Evolutionary conservation across 2,113 vertebrate genomes (phyloP), one percentile per base, ranked within the genome.

Genomic region (Aegotheles bennettii): DNA sequence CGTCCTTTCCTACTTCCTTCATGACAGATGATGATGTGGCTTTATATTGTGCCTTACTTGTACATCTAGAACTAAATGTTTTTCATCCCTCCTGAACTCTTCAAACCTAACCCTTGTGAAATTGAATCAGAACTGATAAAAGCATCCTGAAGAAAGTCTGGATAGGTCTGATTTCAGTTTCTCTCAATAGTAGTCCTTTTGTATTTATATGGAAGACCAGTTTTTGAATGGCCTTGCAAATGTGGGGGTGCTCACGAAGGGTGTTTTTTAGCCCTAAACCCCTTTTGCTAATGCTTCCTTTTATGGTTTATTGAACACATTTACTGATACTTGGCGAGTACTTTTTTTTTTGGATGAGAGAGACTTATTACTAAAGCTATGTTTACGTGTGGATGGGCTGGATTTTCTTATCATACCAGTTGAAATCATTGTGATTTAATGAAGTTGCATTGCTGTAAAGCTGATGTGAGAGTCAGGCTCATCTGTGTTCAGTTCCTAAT

Each of bases 11-110:
- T 97, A 56, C 90, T 95, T 97, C 97, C 96, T 92, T 97, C 97
- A 98, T 97, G 97, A 97, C 97, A 97, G 97, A 98, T 97, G 97
- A 97, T 98, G 98, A 98, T 98, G 98, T 98, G 98, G 98, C 98
- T 98, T 98, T 98, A 98, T 98, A 98, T 98, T 98, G 98, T 98
- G 98, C 98, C 98, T 98, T 98, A 98, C 97, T 98, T 98, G 98
- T 98, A 98, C 98, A 98, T 96, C 97, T 96, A 97, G 97, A 97
- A 98, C 94, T 93, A 96, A 96, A 79, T 78, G 89, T 97, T 96
- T 97, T 43, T 83, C 91, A 85, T 97, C 96, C 97, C 97, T 91
- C 97, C 96, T 91, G 89, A 96, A 96, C 79, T 97, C 83, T 73
- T 96, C 94, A 38, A 91, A 94, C 94, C 94, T 82, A 96, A 96